Evolutionary conservation across 2,797 vertebrate genomes (phyloP).

Genomic region (Meriones psammophilus): DNA sequence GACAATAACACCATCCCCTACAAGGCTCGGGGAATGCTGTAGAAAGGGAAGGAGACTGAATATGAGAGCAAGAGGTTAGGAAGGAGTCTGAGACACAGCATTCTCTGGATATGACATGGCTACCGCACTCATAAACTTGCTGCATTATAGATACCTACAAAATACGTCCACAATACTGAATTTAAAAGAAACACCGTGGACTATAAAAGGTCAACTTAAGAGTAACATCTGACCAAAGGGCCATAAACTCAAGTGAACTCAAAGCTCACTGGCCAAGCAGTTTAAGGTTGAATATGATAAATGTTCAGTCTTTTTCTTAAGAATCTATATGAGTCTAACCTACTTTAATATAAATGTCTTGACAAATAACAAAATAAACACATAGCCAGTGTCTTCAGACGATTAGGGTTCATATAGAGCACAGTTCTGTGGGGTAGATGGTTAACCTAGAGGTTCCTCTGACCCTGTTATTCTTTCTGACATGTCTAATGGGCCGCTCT

Average conservation of each 20-base stretch:
- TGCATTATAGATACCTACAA: background rate
- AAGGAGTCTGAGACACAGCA: background rate
- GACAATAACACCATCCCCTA: background rate
- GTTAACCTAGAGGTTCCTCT: background rate
- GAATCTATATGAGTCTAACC: conserved; percentile 20
- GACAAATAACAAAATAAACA: conserved; percentile 2
- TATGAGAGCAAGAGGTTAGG: background rate
- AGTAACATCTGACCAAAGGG: background rate
- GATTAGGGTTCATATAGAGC: background rate
- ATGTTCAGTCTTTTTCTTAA: background rate
- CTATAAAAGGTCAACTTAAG: background rate
- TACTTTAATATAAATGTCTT: conserved; percentile 25
- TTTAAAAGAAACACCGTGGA: conserved; percentile 14
- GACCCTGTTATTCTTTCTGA: background rate
- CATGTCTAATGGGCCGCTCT: background rate
- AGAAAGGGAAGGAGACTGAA: background rate
- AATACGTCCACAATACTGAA: background rate
- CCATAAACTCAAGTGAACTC: background rate
- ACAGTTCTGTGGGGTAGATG: background rate
- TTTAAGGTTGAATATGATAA: background rate
- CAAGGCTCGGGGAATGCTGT: background rate
- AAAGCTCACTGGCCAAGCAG: background rate
- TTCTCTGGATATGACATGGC: background rate
- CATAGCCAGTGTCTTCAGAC: background rate
- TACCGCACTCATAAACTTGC: background rate